A percentile compares a stretch with the other conserved stretches of the same genome.
Evolutionary conservation across 1,140 invertebrate genomes (phyloP).

Genomic region (Drosophila leontia): DNA sequence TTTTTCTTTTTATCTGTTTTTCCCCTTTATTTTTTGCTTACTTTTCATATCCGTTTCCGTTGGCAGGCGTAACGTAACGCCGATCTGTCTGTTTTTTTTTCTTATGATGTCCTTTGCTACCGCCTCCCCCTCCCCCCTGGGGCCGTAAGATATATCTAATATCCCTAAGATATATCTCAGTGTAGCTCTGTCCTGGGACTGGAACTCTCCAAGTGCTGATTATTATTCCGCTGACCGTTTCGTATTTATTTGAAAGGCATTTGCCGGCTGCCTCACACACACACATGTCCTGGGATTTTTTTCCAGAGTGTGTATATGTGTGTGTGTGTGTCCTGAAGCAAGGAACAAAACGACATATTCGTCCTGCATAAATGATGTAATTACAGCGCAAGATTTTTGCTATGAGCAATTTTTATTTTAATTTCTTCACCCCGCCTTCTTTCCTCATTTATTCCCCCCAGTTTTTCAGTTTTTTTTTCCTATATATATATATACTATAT

Average conservation of each 20-base stretch:
- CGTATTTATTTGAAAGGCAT: constrained; percentile 84
- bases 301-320: neutral
- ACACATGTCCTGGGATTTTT: constrained; percentile 16
- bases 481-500: constrained; percentile 7
- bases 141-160: constrained; percentile 27
- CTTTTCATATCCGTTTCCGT: constrained; percentile 59
- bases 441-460: constrained; percentile 52
- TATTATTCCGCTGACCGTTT: constrained; percentile 83
- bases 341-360: constrained; percentile 81
- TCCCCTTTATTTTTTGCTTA: neutral
- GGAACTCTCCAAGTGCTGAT: constrained; percentile 55
- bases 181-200: constrained; percentile 33
- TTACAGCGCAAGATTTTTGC: constrained; percentile 84
- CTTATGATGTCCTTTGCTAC: constrained; percentile 12
- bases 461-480: constrained; percentile 28
- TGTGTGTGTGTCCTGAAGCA: constrained; percentile 14
- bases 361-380: constrained; percentile 84
- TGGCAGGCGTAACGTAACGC: constrained; percentile 57
- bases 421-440: constrained; percentile 60
- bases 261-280: constrained; percentile 53
- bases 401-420: constrained; percentile 84
- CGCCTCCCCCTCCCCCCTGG: constrained; percentile 5
- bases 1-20: neutral
- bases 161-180: constrained; percentile 33
- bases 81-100: constrained; percentile 44